A percentile compares a stretch with the other conserved stretches of the same genome.
Conservation (phyloP, 2,113 vertebrate species). For the Sceloporus undulatus region DNA sequence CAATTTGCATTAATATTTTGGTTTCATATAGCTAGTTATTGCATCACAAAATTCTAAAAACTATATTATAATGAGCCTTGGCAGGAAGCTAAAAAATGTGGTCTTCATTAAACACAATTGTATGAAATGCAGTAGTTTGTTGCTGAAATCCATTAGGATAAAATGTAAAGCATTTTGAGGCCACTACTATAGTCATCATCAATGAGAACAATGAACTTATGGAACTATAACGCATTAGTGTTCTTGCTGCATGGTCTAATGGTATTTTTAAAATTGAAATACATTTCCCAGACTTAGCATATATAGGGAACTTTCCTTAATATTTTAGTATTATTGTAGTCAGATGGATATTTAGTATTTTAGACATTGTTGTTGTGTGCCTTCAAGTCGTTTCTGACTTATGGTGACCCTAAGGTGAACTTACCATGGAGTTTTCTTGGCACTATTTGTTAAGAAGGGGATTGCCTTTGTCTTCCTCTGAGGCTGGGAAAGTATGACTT, state of each 20-base stretch:
- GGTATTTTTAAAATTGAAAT: conserved; percentile 62
- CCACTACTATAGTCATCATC: conserved; percentile 32
- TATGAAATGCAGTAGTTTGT: conserved; percentile 73
- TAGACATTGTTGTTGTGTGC: background rate
- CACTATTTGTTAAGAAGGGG: background rate
- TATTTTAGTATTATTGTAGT: background rate
- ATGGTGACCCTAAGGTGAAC: too few species aligned
- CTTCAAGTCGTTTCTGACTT: background rate
- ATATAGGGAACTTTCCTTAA: background rate
- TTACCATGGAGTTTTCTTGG: background rate
- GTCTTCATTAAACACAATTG: conserved; percentile 87
- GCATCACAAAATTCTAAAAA: conserved; percentile 71
- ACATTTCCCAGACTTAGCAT: conserved; percentile 39
- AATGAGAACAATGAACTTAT: background rate
- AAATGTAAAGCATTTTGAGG: conserved; percentile 58
- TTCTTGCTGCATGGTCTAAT: background rate
- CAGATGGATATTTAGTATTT: background rate
- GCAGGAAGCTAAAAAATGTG: conserved; percentile 84
- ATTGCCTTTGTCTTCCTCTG: background rate
- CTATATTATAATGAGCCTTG: conserved; percentile 83
- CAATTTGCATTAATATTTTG: conserved; percentile 81
- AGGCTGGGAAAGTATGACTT: background rate
- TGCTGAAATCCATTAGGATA: conserved; percentile 78
- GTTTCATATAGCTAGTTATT: conserved; percentile 73
- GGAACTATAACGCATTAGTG: background rate